Base-by-base conservation (phyloP, 2,113 vertebrate genomes). In the Chaetodon trifascialis region DNA sequence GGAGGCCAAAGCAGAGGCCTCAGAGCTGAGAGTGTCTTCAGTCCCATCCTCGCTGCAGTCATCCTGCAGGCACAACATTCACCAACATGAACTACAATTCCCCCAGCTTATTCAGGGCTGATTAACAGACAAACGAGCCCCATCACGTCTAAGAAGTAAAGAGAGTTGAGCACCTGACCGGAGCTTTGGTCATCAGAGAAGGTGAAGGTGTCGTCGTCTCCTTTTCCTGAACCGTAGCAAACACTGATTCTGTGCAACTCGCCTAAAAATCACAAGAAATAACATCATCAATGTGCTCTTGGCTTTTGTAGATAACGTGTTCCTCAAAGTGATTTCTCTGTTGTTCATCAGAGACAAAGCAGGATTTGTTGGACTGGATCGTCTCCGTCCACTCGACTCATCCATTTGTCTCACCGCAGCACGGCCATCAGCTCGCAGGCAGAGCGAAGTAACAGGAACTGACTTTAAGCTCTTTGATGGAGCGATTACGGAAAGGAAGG, bases 171-270 rank as follows among this genome's bases (percentile, higher is more conserved):
- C 91, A 99, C 98, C 96, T 96, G 97, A 86, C 96, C 96, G 54
- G 94, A 95, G 94, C 99, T 98, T 47, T 98, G 97, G 92, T 99
- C 98, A 84, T 98, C 97, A 38, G 97, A 98, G 95, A 97, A 98
- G 89, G 96, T 95, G 74, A 93, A 96, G 7, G 96, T 77, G 65
- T 97, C 97, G 56, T 97, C 96, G 42, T 95, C 95, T 52, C 86
- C 82, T 86, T 95, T 95, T 75, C 80, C 62, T 60, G 96, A 95
- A 73, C 96, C 93, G 80, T 97, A 99, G 86, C 94, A 96, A 47
- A 98, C 85, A 47, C 96, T 96, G 95, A 99, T 98, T 95, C 97
- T 96, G 83, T 97, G 97, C 90, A 99, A 92, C 85, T 94, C 97
- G 90, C 96, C 98, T 99, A 7, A 52, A 81, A 90, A 64, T 25